Base-by-base conservation (phyloP, 2,888 invertebrate genomes). In the Ernsta delagoae region DNA sequence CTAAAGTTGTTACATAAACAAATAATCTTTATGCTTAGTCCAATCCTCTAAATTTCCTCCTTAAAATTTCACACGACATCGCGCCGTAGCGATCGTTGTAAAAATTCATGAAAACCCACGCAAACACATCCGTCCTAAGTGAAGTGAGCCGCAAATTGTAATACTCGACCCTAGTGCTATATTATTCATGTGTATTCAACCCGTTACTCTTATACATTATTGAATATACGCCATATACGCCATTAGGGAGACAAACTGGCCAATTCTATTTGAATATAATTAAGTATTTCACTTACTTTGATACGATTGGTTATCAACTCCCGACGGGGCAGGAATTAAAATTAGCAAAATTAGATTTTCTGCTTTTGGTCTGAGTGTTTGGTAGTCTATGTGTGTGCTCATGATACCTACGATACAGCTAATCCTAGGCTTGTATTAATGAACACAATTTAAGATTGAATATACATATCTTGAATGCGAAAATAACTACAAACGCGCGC, bases 111-210 rank as follows among this genome's bases (percentile, higher is more conserved):
- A n/a, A n/a, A n/a, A n/a, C n/a, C n/a, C n/a, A n/a, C n/a, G n/a
- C 8, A 6, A 41, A 50, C 50, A 50, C 54, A 54, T 54, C 11
- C 11, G 54, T 54, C 31, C 24, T 31, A 31, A 50, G 16, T 50
- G 50, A 50, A 50, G 16, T 50, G 50, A 24, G 65, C 53, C 48
- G 64, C 65, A 68, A 71, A 71, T 68, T 61, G 68, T 68, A 71
- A 61, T 24, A 6, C 67, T 16, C 24, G 43, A 5, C 43, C 63
- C 6, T 5, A 11, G 54, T 64, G 43, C 43, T 64, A 54, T n/a
- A 54, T 64, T 54, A 54, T 64, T 56, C 63, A 64, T 56, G 31
- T 31, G 54, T 24, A 24, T 56, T 43, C 43, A 64, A 41, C 57
- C 45, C 57, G 57, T 56, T 54, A 56, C 36, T 34, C 65, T 56